phyloP scores from a whole-genome alignment of 1,140 invertebrate species.

The Musca domestica region DNA sequence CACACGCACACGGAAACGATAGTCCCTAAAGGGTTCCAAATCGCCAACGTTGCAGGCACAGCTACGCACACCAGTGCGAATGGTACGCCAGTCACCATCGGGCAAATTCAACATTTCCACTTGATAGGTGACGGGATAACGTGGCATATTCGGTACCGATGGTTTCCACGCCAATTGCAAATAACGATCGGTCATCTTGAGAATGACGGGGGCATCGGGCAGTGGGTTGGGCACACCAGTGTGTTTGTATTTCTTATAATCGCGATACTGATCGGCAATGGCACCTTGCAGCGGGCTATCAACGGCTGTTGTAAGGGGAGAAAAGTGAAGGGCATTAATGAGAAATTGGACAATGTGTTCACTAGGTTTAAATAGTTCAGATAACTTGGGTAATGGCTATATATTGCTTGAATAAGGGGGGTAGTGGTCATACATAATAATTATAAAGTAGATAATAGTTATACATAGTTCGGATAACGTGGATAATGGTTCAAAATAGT shows the following conservation, averaged over 20 bases:
- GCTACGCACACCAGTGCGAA: constrained; percentile 75
- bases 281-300: background rate
- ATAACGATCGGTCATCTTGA: constrained; percentile 80
- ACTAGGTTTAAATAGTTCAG: too few relatives aligned
- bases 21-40: constrained; percentile 82
- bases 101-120: constrained; percentile 91
- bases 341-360: background rate
- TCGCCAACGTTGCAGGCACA: constrained; percentile 82
- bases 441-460: too few relatives aligned
- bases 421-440: too few relatives aligned
- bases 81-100: constrained; percentile 83
- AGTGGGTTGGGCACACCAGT: constrained; percentile 79
- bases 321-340: too few relatives aligned
- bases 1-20: constrained; percentile 89
- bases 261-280: constrained; percentile 79
- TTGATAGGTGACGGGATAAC: constrained; percentile 84
- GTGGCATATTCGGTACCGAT: constrained; percentile 75
- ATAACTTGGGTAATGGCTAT: too few relatives aligned
- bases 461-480: too few relatives aligned
- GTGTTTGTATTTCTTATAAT: constrained; percentile 79
- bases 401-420: too few relatives aligned
- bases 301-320: background rate
- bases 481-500: too few relatives aligned
- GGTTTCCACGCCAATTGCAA: constrained; percentile 89
- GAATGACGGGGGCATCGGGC: constrained; percentile 83